A percentile compares a stretch with the other conserved stretches of the same genome.
phyloP scores from a whole-genome alignment of 2,113 vertebrate genomes.

The Micromys minutus region DNA sequence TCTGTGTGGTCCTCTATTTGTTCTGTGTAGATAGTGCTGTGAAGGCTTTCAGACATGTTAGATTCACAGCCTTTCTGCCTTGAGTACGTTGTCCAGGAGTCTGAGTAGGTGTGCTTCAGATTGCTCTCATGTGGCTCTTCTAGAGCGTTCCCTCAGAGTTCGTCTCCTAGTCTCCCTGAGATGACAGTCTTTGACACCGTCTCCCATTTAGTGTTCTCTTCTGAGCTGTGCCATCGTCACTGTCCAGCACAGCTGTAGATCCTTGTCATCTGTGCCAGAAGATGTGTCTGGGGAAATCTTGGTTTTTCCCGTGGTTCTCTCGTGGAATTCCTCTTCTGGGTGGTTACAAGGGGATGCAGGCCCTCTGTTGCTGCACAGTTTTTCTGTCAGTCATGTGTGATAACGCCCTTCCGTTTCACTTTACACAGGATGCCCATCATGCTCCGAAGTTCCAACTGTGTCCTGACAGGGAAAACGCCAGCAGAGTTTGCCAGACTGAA shows the following conservation, averaged over 20 bases:
- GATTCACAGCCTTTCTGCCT: background rate
- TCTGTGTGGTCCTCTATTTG: background rate
- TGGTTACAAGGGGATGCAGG: background rate
- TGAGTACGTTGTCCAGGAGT: background rate
- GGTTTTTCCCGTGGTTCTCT: background rate
- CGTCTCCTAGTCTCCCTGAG: background rate
- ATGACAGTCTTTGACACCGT: background rate
- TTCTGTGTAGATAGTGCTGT: background rate
- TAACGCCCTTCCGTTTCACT: conserved; percentile 27
- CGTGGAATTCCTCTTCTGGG: background rate
- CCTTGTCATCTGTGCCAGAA: background rate
- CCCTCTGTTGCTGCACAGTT: background rate
- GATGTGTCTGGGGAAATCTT: background rate
- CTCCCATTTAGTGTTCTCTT: background rate
- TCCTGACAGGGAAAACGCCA: conserved; percentile 95
- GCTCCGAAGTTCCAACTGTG: conserved; percentile 98
- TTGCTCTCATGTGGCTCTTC: background rate
- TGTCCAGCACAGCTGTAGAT: background rate
- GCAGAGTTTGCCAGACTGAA: conserved; percentile 98
- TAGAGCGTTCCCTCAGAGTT: background rate
- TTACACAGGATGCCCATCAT: conserved; percentile 97
- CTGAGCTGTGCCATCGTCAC: background rate
- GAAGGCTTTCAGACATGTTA: background rate
- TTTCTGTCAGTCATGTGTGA: background rate
- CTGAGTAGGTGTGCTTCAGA: background rate